Evolutionary conservation across 1,140 invertebrate genomes (phyloP).

Genomic region (Brachionus rubens): DNA sequence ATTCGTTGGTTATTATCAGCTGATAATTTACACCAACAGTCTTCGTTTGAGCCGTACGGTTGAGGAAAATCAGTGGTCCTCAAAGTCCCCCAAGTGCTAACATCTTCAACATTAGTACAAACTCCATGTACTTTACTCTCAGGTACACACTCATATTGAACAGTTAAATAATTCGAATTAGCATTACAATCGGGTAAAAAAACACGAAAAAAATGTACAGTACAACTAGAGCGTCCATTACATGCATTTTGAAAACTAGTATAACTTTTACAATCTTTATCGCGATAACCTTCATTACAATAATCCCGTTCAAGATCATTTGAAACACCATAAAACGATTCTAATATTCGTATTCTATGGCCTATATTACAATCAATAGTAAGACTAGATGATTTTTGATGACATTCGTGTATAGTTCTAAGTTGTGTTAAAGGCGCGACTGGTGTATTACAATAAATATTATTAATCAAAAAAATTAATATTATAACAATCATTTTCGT

Average conservation of each 20-base stretch:
- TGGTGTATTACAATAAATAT: conserved; percentile 13
- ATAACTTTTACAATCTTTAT: conserved; percentile 34
- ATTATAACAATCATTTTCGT: neutral
- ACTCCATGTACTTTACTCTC: conserved; percentile 16
- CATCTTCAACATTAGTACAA: conserved; percentile 14
- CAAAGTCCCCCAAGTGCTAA: conserved; percentile 33
- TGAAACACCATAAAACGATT: conserved; percentile 29
- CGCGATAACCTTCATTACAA: conserved; percentile 19
- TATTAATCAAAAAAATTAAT: neutral
- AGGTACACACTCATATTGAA: conserved; percentile 32
- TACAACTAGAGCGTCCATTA: conserved; percentile 37
- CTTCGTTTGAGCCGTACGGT: conserved; percentile 30
- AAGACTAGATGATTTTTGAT: conserved; percentile 9
- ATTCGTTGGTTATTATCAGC: conserved; percentile 36
- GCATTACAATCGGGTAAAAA: conserved; percentile 22
- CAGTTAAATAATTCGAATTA: conserved; percentile 41
- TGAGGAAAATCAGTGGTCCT: conserved; percentile 33
- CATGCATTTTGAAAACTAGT: conserved; percentile 46
- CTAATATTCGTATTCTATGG: conserved; percentile 25
- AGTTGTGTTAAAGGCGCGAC: conserved; percentile 16
- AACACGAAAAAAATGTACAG: conserved; percentile 41
- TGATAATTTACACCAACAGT: conserved; percentile 44
- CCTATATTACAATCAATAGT: conserved; percentile 29
- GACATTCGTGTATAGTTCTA: conserved; percentile 30
- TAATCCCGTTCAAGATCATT: neutral